Evolutionary conservation across 1,140 invertebrate species (phyloP).

Genomic region (Scaptomyza hsui): DNA sequence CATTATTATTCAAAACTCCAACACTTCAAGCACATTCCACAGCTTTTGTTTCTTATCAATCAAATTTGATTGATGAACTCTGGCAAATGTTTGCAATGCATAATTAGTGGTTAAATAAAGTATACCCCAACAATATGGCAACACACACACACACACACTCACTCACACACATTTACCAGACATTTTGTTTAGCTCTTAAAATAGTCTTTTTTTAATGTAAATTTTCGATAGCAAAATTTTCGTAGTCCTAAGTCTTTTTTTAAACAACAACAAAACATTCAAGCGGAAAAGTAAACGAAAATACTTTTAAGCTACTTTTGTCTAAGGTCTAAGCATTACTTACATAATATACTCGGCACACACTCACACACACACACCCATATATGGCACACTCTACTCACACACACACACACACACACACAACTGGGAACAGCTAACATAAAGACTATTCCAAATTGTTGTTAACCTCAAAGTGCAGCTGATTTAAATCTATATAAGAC

Average conservation of each 20-base stretch:
- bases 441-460: constrained; percentile 17
- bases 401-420: constrained; percentile 30
- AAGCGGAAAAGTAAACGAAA: constrained; percentile 44
- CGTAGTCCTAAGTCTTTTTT: constrained; percentile 41
- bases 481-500: constrained; percentile 13
- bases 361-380: constrained; percentile 32
- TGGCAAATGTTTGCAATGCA: constrained; percentile 35
- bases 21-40: constrained; percentile 30
- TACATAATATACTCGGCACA: constrained; percentile 39
- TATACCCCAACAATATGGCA: constrained; percentile 38
- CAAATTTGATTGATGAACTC: constrained; percentile 2
- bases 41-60: background rate
- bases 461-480: constrained; percentile 29
- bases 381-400: constrained; percentile 27
- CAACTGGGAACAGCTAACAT: constrained; percentile 37
- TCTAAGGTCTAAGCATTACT: constrained; percentile 73
- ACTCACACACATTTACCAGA: constrained; percentile 51
- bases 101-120: constrained; percentile 38
- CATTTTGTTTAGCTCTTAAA: constrained; percentile 72
- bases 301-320: constrained; percentile 71
- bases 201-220: constrained; percentile 30
- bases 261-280: constrained; percentile 31
- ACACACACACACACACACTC: constrained; percentile 25
- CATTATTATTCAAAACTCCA: background rate
- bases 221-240: constrained; percentile 47